Percentiles rank a stretch among this genome's conserved stretches.
These are phyloP conservation scores for Sebastolobus altivelis DNA, from an alignment of 2,797 vertebrate species.

Conservation along the genomic window DNA sequence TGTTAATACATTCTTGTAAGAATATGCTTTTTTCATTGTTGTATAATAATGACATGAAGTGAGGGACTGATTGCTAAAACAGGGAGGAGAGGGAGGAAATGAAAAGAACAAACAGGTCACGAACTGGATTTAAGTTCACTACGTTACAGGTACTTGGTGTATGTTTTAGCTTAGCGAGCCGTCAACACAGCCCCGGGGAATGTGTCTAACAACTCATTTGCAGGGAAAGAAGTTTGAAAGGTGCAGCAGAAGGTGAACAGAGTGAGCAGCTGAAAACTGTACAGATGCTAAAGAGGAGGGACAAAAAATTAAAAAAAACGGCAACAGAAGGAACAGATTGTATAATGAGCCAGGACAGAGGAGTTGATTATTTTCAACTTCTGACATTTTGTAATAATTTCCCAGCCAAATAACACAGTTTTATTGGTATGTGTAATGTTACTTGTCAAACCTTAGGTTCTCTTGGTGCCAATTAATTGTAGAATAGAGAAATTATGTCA, in stretches of 20 bases:
- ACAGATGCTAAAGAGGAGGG: conserved; percentile 19
- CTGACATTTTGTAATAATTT: conserved; percentile 52
- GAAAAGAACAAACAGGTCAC: conserved; percentile 33
- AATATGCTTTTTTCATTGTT: not conserved
- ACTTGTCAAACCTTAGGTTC: conserved; percentile 47
- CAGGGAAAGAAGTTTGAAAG: conserved; percentile 52
- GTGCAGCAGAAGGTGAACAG: conserved; percentile 38
- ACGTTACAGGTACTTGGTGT: conserved; percentile 32
- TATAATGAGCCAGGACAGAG: conserved; percentile 47
- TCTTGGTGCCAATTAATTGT: conserved; percentile 37
- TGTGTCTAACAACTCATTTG: conserved; percentile 45
- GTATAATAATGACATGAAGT: not conserved
- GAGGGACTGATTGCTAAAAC: not conserved
- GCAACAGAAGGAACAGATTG: conserved; percentile 40
- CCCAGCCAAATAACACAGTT: conserved; percentile 40
- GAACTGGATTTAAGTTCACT: conserved; percentile 45
- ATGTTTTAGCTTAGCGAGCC: conserved; percentile 51
- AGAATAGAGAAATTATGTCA: conserved; percentile 50
- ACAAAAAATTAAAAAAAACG: conserved; percentile 5
- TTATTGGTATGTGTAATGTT: conserved; percentile 54
- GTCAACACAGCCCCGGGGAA: conserved; percentile 38
- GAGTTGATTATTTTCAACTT: conserved; percentile 57
- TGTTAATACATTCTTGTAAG: not conserved
- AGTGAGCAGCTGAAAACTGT: conserved; percentile 39
- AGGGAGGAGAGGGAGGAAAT: not conserved